These are phyloP conservation scores for Notiomystis cincta DNA, from an alignment of 2,113 vertebrate species.

Conservation along the genomic window DNA sequence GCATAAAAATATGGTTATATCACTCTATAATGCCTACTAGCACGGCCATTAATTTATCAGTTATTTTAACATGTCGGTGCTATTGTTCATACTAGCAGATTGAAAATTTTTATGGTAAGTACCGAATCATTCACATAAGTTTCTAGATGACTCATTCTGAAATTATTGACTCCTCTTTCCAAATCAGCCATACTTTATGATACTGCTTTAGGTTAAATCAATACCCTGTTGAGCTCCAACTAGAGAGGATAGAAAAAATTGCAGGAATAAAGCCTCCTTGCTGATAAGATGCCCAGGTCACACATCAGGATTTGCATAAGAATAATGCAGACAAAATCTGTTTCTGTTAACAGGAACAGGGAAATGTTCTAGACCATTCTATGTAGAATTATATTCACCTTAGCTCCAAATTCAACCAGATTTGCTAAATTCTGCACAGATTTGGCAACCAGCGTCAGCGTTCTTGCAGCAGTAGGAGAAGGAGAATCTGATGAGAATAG, in stretches of 20 bases:
- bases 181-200: neutral
- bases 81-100: neutral
- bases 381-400: conserved; percentile 76
- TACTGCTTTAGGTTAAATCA: conserved; percentile 6
- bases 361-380: neutral
- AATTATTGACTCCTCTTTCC: neutral
- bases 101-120: neutral
- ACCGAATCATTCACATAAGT: neutral
- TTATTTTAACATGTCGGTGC: neutral
- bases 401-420: conserved; percentile 96
- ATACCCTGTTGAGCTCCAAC: neutral
- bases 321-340: neutral
- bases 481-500: conserved; percentile 83
- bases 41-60: neutral
- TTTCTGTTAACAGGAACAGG: neutral
- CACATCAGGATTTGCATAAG: neutral
- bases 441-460: conserved; percentile 92
- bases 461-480: conserved; percentile 90
- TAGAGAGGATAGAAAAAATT: neutral
- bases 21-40: neutral
- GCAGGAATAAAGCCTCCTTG: neutral
- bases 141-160: neutral
- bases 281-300: neutral
- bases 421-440: conserved; percentile 98
- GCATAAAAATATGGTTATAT: neutral